Conservation (phyloP, 2,888 invertebrate species). For the Drosophila phalerata region DNA sequence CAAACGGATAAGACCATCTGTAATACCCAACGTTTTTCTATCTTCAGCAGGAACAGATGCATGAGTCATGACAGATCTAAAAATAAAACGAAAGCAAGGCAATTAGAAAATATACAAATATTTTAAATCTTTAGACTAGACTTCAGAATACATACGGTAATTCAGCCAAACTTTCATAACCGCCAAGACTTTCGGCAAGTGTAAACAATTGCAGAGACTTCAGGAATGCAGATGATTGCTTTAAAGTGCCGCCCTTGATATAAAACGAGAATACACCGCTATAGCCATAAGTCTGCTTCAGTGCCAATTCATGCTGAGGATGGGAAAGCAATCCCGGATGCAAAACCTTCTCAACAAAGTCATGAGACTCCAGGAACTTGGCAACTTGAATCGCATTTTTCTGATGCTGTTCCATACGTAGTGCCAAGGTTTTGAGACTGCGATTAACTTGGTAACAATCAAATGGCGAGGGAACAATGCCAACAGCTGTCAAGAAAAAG, state of each 20-base stretch:
- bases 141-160: conserved; percentile 91
- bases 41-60: conserved; percentile 94
- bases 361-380: conserved; percentile 92
- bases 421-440: conserved; percentile 95
- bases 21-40: conserved; percentile 91
- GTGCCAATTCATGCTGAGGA: conserved; percentile 93
- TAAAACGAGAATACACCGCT: conserved; percentile 97
- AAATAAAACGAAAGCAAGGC: conserved; percentile 56
- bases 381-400: conserved; percentile 92
- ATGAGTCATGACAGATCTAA: conserved; percentile 96
- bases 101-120: neutral
- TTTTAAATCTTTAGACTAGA: too few relatives aligned
- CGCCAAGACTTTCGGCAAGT: conserved; percentile 97
- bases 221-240: conserved; percentile 91
- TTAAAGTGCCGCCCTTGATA: conserved; percentile 92
- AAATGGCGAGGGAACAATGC: conserved; percentile 97
- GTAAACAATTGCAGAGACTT: conserved; percentile 92
- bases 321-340: conserved; percentile 95
- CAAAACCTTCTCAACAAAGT: conserved; percentile 91
- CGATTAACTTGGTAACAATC: conserved; percentile 97
- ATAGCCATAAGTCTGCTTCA: conserved; percentile 93
- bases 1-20: conserved; percentile 93
- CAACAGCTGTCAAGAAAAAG: conserved; percentile 84
- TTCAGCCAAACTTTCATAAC: conserved; percentile 97
- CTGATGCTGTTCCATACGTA: conserved; percentile 96